Evolutionary conservation across 2,113 vertebrate genomes (phyloP), one percentile per base, ranked within the genome.

Genomic region (Connochaetes taurinus): DNA sequence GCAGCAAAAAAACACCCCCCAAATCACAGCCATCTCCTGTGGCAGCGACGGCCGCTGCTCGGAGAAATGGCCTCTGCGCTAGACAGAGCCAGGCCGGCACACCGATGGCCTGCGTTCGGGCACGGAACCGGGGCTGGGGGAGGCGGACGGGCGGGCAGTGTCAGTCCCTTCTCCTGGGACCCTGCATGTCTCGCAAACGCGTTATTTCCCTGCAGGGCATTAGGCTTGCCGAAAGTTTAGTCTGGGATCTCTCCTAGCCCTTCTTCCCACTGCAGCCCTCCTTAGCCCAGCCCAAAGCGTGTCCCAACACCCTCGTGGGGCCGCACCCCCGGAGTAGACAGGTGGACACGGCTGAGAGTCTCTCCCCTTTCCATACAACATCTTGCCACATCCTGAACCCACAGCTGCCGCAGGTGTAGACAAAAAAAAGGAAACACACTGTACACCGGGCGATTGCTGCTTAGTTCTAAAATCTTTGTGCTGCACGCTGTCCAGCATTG

Each of bases 151-250:
- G 19, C 0, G 11, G 50, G 19, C 80, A 23, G 17, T 17, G 8
- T 36, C n/a, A n/a, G 8, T 36, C 64, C 67, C 19, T 71, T 10
- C 67, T 40, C 19, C 17, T 36, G n/a, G 64, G n/a, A 36, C n/a
- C 10, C 1, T 0, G 67, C 67, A 71, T 1, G 19, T 6, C 67
- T 23, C 3, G 1, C 71, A 7, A 21, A 53, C 2, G 1, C 2
- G 1, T 12, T 7, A 23, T 53, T n/a, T 82, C 47, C 33, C 31
- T 82, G 31, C 19, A 7, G 33, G 81, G 12, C 81, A 7, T 53
- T 55, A 53, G 50, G 12, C 81, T 36, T 6, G 0, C 2, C 1
- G 4, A 6, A 40, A 55, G 13, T 55, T 55, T 25, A 15, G 81
- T 83, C 4, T 36, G 33, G 52, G 52, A 15, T 36, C 81, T 27